Base-by-base conservation (phyloP, 2,888 invertebrate species). In the Piscicola geometra region DNA sequence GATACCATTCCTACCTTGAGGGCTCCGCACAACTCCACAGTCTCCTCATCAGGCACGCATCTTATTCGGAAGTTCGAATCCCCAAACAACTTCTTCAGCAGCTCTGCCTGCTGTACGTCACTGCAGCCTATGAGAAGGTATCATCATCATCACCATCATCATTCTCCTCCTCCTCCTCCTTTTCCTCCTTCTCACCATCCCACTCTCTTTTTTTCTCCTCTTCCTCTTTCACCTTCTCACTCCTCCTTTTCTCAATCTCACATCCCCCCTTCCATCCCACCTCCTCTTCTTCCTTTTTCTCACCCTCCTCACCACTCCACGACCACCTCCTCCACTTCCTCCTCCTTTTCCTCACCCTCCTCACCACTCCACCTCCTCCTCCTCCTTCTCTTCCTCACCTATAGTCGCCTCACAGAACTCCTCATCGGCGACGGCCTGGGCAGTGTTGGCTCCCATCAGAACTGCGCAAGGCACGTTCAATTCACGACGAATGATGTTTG, bases 331-430 rank as follows among this genome's bases (percentile, higher is more conserved):
- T 41, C 41, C 41, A 41, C 5, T 9, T 9, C 41, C 5, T 15
- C 41, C 41, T 41, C 41, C 41, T 41, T 15, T 15, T 41, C 41
- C 41, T 9, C 5, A 41, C 5, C 41, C 5, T 15, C 41, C 41
- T 41, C 5, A 41, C 5, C 5, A 5, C 41, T 15, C 41, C 41
- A 41, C 5, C 5, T 9, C 41, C 41, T 15, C 41, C 41, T 9
- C 5, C 41, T 41, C 41, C 41, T 15, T 15, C 41, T 15, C 41
- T 15, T 15, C 41, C 66, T 78, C 83, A 89, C 90, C 98, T 82
- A 99, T 94, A 0, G 99, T 99, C 0, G 99, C 97, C 87, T 99
- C 99, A 86, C 98, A 99, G 88, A 97, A 99, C 86, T 94, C 93
- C 84, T 94, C 97, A 52, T 92, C 91, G 0, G 98, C 99, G 2